Evolutionary conservation across 2,797 vertebrate genomes (phyloP), one percentile per base, ranked within the genome.

Genomic region (Muscicapa striata): DNA sequence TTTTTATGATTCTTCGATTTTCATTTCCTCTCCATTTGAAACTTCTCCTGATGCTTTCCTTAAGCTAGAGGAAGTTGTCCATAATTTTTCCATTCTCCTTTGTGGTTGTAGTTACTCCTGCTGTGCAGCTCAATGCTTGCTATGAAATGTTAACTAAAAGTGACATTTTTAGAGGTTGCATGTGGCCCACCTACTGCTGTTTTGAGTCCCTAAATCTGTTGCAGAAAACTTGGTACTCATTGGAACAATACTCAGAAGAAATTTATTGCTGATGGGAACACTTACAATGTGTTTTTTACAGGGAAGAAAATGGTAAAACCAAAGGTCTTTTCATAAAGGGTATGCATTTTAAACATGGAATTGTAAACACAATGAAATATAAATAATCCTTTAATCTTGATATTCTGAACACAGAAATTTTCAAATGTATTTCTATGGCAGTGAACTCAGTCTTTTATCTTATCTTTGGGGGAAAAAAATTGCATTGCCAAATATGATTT

Each of bases 301-400:
- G 43, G n/a, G 29, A 61, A 68, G 40, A 77, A 85, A 85, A 80
- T 68, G 29, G 6, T 76, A 66, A 64, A 52, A 6, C 1, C 12
- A 64, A 64, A 64, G 38, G 62, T 66, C 5, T 82, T 87, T 66
- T 52, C 32, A 41, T 61, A 74, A 94, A 32, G 13, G 2, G 0
- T 45, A 38, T 32, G 26, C 6, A 29, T 87, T 89, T 78, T 29
- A 78, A 85, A n/a, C 40, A 43, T 34, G 32, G 34, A 78, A 13
- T 69, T 48, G 30, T 80, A 82, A 92, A 49, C 16, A 61, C 13
- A 87, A 48, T 82, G 72, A 89, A 89, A 72, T 86, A 38, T 43
- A 85, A 87, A 79, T 94, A 91, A 73, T 93, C 93, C 45, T 96
- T 93, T 89, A 87, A 77, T 97, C 58, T 92, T 96, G 66, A 49